Evolutionary conservation across 1,140 invertebrate species (phyloP).

Genomic region (Fopius arisanus): DNA sequence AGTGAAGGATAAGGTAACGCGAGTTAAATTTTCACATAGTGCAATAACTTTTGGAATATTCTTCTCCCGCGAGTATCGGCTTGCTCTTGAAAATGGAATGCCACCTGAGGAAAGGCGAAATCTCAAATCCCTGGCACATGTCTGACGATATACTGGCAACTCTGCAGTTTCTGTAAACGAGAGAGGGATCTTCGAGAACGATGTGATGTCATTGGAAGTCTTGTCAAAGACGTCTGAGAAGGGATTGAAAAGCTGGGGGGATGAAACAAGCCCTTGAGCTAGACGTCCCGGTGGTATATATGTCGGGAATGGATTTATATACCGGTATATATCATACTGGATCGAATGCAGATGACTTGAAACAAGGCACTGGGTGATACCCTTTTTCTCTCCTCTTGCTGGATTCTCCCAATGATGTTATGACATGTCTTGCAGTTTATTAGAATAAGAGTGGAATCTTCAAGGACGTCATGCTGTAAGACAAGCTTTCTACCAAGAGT

Average conservation of each 20-base stretch:
- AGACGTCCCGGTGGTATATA: conserved; percentile 3
- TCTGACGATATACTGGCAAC: conserved; percentile 51
- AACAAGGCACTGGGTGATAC: neutral
- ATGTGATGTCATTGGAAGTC: conserved; percentile 2
- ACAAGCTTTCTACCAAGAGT: neutral
- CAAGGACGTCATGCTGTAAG: neutral
- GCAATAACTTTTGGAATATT: too few species aligned
- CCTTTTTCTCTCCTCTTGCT: neutral
- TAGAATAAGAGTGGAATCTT: neutral
- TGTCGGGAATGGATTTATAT: neutral
- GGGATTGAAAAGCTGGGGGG: neutral
- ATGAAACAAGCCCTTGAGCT: neutral
- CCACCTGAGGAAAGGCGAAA: neutral
- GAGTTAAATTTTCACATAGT: too few species aligned
- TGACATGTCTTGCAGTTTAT: neutral
- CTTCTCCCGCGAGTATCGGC: too few species aligned
- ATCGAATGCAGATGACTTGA: neutral
- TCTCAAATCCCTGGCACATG: conserved; percentile 35
- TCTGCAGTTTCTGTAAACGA: conserved; percentile 43
- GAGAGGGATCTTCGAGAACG: neutral
- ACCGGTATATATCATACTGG: neutral
- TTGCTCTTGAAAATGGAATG: neutral
- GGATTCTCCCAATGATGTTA: neutral
- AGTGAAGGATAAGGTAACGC: too few species aligned
- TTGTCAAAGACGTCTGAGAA: conserved; percentile 5